phyloP scores from a whole-genome alignment of 2,888 invertebrate genomes.

The Dendrolimus pini region DNA sequence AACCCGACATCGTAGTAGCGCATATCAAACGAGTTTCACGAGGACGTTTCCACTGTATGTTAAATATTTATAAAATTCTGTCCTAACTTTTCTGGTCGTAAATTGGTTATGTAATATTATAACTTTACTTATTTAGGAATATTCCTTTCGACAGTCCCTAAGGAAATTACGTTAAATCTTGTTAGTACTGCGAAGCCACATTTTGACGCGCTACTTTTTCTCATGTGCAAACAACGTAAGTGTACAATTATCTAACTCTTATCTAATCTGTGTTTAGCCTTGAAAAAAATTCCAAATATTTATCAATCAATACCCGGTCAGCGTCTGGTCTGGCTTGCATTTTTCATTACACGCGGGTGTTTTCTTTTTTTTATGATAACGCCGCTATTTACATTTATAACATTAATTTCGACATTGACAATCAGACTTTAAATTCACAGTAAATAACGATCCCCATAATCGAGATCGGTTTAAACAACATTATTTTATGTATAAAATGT shows the following conservation, averaged over 20 bases:
- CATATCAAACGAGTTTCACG: not conserved
- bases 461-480: too few species aligned
- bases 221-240: too few species aligned
- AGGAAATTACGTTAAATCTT: too few species aligned
- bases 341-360: not conserved
- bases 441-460: too few species aligned
- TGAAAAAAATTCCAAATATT: slow-evolving; percentile 31
- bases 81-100: not conserved
- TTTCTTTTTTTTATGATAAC: not conserved
- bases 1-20: not conserved
- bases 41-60: not conserved
- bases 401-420: too few species aligned
- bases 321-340: slow-evolving; percentile 6
- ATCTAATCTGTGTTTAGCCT: slow-evolving; percentile 44
- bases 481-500: too few species aligned
- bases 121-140: not conserved
- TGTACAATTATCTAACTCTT: slow-evolving; percentile 5
- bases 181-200: too few species aligned
- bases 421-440: too few species aligned
- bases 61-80: not conserved
- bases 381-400: not conserved
- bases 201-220: too few species aligned
- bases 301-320: slow-evolving; percentile 16
- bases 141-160: not conserved
- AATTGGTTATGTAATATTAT: not conserved